These are phyloP conservation scores for Andricus grossulariae DNA, from an alignment of 1,140 invertebrate genomes.

Conservation along the genomic window DNA sequence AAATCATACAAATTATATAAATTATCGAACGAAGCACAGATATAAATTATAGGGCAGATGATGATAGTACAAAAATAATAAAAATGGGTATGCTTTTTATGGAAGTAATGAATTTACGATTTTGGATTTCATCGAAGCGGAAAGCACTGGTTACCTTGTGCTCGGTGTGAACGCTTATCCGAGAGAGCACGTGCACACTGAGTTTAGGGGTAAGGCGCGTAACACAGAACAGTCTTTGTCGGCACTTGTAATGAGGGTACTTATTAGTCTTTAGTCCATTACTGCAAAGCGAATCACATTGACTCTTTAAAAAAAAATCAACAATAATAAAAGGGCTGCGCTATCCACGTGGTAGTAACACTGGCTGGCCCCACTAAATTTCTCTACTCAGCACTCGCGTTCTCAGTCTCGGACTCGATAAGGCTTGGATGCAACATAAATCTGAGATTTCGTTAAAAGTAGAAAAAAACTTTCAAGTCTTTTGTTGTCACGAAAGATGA, in stretches of 20 bases:
- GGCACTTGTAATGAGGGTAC: background rate
- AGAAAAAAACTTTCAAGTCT: background rate
- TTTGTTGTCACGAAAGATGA: no score
- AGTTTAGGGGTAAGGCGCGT: background rate
- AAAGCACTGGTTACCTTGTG: constrained; percentile 1
- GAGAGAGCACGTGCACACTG: background rate
- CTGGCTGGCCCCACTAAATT: no score
- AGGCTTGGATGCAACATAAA: no score
- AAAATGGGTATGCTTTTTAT: background rate
- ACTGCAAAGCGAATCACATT: background rate
- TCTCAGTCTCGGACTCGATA: no score
- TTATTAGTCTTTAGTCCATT: background rate
- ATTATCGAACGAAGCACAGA: no score
- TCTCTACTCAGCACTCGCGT: no score
- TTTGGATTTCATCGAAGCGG: background rate
- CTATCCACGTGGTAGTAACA: no score
- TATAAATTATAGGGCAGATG: no score
- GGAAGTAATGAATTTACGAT: no score
- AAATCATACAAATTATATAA: no score
- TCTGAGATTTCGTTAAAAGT: no score
- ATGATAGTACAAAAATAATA: background rate
- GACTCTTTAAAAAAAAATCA: background rate
- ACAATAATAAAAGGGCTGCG: background rate
- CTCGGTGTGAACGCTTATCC: constrained; percentile 8
- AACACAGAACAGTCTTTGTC: constrained; percentile 13